Percentiles rank a stretch among this genome's conserved stretches.
Conservation (phyloP, 2,797 vertebrate genomes). For the Tauraco hartlaubi region DNA sequence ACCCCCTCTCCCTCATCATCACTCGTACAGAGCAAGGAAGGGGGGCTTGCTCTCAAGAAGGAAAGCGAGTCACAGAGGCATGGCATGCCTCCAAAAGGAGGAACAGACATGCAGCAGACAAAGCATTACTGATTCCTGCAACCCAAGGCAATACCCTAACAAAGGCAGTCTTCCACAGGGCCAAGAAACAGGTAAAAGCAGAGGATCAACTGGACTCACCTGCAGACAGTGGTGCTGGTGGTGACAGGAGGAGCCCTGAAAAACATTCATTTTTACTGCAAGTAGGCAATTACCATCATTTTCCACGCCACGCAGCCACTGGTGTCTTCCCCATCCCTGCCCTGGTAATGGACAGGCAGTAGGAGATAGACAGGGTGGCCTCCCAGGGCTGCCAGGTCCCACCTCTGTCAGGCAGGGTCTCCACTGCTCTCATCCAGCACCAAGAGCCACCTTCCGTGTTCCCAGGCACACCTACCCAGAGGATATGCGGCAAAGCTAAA, state of each 20-base stretch:
- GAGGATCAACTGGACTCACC: neutral
- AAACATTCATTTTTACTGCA: neutral
- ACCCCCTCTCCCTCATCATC: neutral
- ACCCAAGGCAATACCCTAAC: neutral
- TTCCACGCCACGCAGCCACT: accelerated
- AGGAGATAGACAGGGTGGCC: neutral
- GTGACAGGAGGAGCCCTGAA: neutral
- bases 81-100: accelerated
- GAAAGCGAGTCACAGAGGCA: neutral
- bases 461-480: neutral
- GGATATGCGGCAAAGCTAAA: neutral
- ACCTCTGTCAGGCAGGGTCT: neutral
- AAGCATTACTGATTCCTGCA: accelerated
- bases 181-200: neutral
- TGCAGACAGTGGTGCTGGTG: neutral
- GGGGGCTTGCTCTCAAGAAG: neutral
- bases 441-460: accelerated
- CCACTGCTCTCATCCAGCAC: neutral
- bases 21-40: neutral
- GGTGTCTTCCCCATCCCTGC: neutral
- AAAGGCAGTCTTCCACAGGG: accelerated
- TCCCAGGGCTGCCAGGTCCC: neutral
- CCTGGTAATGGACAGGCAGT: neutral
- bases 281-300: neutral
- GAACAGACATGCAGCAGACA: neutral